Base-by-base conservation (phyloP, 2,888 invertebrate genomes). In the Blastobasis lacticolella region DNA sequence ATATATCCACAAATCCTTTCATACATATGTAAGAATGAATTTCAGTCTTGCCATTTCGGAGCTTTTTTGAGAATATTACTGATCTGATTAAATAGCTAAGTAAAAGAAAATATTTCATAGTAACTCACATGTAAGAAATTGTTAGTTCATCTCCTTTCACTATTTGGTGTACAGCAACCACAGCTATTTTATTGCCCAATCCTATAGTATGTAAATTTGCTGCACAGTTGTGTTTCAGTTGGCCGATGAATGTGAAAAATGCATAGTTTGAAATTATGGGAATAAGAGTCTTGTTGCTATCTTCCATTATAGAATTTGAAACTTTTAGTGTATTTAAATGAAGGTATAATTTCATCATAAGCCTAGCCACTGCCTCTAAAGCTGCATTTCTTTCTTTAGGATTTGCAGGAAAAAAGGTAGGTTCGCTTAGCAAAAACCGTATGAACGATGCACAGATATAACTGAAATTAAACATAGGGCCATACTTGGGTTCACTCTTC, bases 161-260 rank as follows among this genome's bases (percentile, higher is more conserved):
- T 0, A 72, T 64, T 4, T 67, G 61, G 46, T 57, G 51, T 0
- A 63, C 3, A 0, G 71, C 66, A 10, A 70, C 54, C 10, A 70
- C 53, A 5, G 57, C 62, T 7, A 63, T 47, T 48, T 56, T 55
- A 6, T 67, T 57, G 42, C 64, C 61, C 0, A 66, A 45, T 10
- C 58, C 59, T 1, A 60, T 41, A 5, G 50, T 51, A 45, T 64
- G 5, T 2, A 57, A 48, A 56, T 72, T 72, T 0, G 69, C 59
- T 2, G 43, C 49, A 46, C 71, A 72, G 3, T 60, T 59, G n/a
- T 59, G 54, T 38, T 54, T 60, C 37, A 72, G 10, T 57, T 69
- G 69, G 5, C 68, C 62, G 45, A 59, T 54, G 7, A 71, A 62
- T 4, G 66, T 51, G 49, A 59, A 71, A 10, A 55, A 53, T 23